Evolutionary conservation across 2,888 invertebrate genomes (phyloP), one percentile per base, ranked within the genome.

Genomic region (Pristionchus japonicus): DNA sequence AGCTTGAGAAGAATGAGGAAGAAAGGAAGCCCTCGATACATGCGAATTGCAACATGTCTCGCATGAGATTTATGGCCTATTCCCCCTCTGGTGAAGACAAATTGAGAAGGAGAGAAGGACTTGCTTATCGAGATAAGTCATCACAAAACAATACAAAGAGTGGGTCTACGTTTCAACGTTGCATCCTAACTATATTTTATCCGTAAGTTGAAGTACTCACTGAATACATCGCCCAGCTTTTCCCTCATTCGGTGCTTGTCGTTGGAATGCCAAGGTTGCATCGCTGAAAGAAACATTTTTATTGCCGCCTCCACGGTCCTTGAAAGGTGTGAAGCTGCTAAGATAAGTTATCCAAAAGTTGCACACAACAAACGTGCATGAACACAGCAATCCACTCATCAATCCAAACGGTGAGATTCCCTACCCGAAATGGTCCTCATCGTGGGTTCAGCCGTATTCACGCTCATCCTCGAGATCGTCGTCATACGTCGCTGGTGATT

Each of bases 221-320:
- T 90, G 70, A 90, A 90, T 47, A 91, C 90, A 67, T 91, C 90
- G 0, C 90, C 90, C 27, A 91, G 86, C 70, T 89, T 89, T 89
- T 92, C 92, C 83, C 90, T 90, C 91, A 91, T 91, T 49, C 90
- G 89, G 77, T 90, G 89, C 86, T 92, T 92, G 88, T 91, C 92
- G 37, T 91, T 91, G 67, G 91, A 91, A 89, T 92, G 92, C 92
- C 92, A 92, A 9, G 92, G 92, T 52, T 92, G 91, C 57, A 90
- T 89, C 7, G 91, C 92, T 92, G 89, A 70, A 92, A 89, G 7
- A 0, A 40, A 4, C 17, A 64, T 31, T 64, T 13, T 13, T 64
- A 31, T 4, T n/a, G 0, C 13, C n/a, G n/a, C n/a, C n/a, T n/a
- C n/a, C n/a, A n/a, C n/a, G n/a, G n/a, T n/a, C n/a, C n/a, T n/a